Evolutionary conservation across 1,140 invertebrate species (phyloP), one percentile per base, ranked within the genome.

Genomic region (Littorina saxatilis): DNA sequence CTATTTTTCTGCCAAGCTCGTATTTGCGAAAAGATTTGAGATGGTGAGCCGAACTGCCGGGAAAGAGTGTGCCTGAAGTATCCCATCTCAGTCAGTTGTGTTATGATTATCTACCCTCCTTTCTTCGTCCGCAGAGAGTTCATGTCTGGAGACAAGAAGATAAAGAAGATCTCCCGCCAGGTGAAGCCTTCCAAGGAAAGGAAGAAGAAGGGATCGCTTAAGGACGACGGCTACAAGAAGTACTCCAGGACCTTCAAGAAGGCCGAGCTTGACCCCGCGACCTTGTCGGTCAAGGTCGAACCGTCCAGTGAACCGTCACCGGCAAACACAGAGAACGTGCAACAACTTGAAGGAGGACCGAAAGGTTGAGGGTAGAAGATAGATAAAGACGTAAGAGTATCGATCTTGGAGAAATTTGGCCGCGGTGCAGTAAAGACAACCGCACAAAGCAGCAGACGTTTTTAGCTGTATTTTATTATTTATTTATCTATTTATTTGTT

Each of bases 241-340:
- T 88, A 88, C 61, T 88, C 87, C n/a, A 73, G 87, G 37, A 86
- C 85, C 9, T 88, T 88, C 76, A 82, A 84, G 78, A 85, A 85
- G 63, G 83, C 85, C 27, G 84, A 87, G 61, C 81, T 87, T 23
- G 83, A 87, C 72, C 82, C 86, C 15, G 50, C 82, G 9, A 88
- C 84, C 9, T 47, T 55, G 27, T 77, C 83, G 1, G 75, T 88
- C 2, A 85, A 87, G 84, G 85, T 86, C 40, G 37, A 73, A 2
- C 35, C 37, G 20, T 7, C 61, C 4, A 32, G n/a, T 37, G 58
- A n/a, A 40, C 63, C 29, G 73, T 15, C 40, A 11, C 27, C 81
- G 2, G 20, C 73, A 9, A 20, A n/a, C 1, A 35, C 23, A 9
- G 35, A 35, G 32, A 39, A 32, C 50, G 52, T 39, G 39, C 23